phyloP scores from a whole-genome alignment of 2,113 vertebrate genomes.

The Limnothrissa miodon region DNA sequence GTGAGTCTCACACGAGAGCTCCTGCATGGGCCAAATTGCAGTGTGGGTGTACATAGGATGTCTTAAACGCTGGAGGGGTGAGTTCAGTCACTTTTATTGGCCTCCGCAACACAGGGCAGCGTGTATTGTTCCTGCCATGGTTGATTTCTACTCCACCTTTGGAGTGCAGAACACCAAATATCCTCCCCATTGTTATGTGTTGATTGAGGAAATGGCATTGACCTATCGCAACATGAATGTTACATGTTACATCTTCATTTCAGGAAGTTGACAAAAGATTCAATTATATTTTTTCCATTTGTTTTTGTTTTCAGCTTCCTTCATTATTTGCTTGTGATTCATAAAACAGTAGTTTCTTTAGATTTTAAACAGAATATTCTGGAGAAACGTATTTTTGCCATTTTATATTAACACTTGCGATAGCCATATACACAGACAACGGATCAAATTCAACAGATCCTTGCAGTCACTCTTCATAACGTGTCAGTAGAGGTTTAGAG shows the following conservation, averaged over 20 bases:
- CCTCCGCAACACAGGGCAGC: background rate
- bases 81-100: background rate
- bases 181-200: background rate
- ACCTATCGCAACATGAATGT: background rate
- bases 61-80: background rate
- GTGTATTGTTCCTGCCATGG: background rate
- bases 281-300: background rate
- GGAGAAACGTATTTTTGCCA: background rate
- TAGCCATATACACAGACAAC: background rate
- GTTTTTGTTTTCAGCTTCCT: background rate
- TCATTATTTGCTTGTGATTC: background rate
- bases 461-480: background rate
- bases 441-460: background rate
- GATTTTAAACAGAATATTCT: background rate
- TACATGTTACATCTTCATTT: background rate
- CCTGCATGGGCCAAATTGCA: background rate
- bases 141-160: background rate
- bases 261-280: conserved; percentile 4
- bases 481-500: background rate
- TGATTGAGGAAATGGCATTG: background rate
- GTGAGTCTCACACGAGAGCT: background rate
- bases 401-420: background rate
- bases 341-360: background rate
- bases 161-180: background rate
- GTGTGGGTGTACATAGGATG: background rate